phyloP scores from a whole-genome alignment of 2,888 invertebrate genomes.

The Rotaria sp. region DNA sequence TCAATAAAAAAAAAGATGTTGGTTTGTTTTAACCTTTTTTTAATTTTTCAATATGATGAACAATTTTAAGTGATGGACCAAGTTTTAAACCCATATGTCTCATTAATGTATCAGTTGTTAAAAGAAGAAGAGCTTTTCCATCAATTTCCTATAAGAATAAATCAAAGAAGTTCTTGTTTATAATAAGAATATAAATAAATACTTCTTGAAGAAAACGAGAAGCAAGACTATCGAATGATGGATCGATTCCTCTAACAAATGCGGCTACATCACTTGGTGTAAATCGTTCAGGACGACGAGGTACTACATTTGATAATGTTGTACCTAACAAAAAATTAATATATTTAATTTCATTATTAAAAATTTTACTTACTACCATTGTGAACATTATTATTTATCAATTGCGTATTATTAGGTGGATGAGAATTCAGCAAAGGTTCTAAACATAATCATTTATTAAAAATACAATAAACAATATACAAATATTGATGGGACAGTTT shows the following conservation, averaged over 20 bases:
- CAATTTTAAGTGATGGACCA: slow-evolving; percentile 91
- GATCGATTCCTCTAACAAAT: background rate
- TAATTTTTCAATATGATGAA: slow-evolving; percentile 79
- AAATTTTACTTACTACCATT: background rate
- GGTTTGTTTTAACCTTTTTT: background rate
- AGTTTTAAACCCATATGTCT: slow-evolving; percentile 93
- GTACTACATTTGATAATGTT: too few relatives aligned
- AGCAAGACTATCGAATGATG: background rate
- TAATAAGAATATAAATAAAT: background rate
- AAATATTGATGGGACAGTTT: too few relatives aligned
- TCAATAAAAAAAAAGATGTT: background rate
- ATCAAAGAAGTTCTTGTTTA: too few relatives aligned
- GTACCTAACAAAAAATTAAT: background rate
- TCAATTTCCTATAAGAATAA: slow-evolving; percentile 75
- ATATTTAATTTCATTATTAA: too few relatives aligned
- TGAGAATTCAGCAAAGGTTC: background rate
- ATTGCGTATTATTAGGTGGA: background rate
- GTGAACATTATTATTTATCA: background rate
- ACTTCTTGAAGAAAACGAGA: slow-evolving; percentile 24
- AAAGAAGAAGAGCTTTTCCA: slow-evolving; percentile 81
- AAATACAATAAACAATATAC: background rate
- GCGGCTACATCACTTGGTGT: background rate
- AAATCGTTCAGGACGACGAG: background rate
- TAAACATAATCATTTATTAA: background rate
- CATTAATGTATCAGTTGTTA: slow-evolving; percentile 98